Evolutionary conservation across 2,797 vertebrate species (phyloP), one percentile per base, ranked within the genome.

Genomic region (Liparis tanakae): DNA sequence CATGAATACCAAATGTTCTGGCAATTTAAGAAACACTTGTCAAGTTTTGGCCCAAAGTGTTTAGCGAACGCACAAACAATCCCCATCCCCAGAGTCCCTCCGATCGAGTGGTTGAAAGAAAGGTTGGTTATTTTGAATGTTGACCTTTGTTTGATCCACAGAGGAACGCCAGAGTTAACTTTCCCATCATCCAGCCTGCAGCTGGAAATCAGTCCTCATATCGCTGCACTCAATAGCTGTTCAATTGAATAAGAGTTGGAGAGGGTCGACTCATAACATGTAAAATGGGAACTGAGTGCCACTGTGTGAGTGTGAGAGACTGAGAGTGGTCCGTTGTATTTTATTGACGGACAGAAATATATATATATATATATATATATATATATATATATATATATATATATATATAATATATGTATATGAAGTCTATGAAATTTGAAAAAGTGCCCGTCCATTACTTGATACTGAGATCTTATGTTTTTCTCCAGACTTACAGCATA

Each of bases 381-480:
- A 30, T 30, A 3, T 30, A 30, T 30, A 30, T 30, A 30, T 30
- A 30, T 30, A 30, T 3, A 30, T 30, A 30, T 3, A 30, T 30
- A 30, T 30, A 30, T 30, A 3, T 30, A 30, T 30, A 30, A 30
- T 30, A 30, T 30, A 30, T 3, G 3, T 30, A 30, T 3, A 30
- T 30, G n/a, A n/a, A n/a, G n/a, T n/a, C n/a, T n/a, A 30, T 30
- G 25, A 2, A 30, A 90, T 55, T 41, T 72, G 51, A 79, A 86
- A 86, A 90, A 78, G 81, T 89, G 93, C 91, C 92, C 25, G 83
- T 91, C 93, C 86, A 6, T 79, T 91, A 92, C 92, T 94, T 94
- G 93, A 94, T 84, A 74, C 39, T 70, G 64, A 80, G 67, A 50
- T 84, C 65, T 72, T 79, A 71, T 0, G 12, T 87, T 81, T 81